Base-by-base conservation (phyloP, 1,140 invertebrate genomes). In the Ceratoteleas bidentatus region DNA sequence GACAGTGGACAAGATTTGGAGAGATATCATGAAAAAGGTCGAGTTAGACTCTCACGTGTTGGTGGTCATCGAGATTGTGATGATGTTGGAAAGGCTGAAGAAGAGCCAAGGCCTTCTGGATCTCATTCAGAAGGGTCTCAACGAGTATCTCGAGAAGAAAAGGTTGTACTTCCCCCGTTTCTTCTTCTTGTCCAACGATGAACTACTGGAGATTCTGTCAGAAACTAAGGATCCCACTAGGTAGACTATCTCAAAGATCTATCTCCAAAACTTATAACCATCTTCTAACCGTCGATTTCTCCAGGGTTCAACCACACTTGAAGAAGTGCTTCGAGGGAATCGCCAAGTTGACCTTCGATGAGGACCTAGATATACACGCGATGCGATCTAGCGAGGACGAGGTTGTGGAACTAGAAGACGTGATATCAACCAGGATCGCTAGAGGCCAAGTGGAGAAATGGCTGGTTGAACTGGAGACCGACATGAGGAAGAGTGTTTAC, bases 131-230 rank as follows among this genome's bases (percentile, higher is more conserved):
- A 95, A 96, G 89, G 98, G 98, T 32, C 91, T 99, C 11, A 99
- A 99, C 89, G 96, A 96, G 54, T 99, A 99, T 88, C 91, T 99
- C 77, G 98, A 99, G 90, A 99, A 98, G 93, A 99, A 99, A 88
- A 93, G 98, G 24, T 92, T 99, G 0, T 98, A 94, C 86, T 99
- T 99, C 92, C 97, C 98, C 0, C 93, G 97, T 61, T 99, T 99
- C 92, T 99, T 99, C 94, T 99, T 99, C 92, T 92, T 99, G 15
- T 99, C 98, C 4, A 99, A 99, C 90, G 98, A 99, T 88, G 98
- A 99, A 89, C 89, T 99, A 15, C 92, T 99, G 34, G 98, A 99
- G 91, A 99, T 99, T 84, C 91, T 99, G 8, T 99, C 98, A 0
- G 97, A 99, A 91, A 99, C 98, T 0, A 99, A 99, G 90, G 97